phyloP scores from a whole-genome alignment of 2,888 invertebrate genomes.

The Scaptomyza tumidula region DNA sequence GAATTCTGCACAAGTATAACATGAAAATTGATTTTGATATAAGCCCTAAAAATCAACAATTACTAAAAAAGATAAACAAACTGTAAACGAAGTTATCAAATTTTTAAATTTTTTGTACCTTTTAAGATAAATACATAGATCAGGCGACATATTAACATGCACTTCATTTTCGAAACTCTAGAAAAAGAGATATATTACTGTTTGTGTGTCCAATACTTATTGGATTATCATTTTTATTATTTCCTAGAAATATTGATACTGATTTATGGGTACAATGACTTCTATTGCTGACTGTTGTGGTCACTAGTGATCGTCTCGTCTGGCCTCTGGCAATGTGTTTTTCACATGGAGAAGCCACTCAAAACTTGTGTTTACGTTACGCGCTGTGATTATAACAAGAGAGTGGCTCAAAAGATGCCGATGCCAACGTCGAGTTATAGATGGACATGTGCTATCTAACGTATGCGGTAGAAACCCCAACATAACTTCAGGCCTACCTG shows the following conservation, averaged over 20 bases:
- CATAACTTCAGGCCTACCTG: constrained; percentile 22
- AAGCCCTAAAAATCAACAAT: too few species aligned
- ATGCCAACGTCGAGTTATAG: constrained; percentile 26
- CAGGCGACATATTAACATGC: background rate
- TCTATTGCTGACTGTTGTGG: constrained; percentile 45
- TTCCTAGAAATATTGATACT: constrained; percentile 10
- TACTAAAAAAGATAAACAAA: too few species aligned
- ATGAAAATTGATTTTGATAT: too few species aligned
- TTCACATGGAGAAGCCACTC: constrained; percentile 71
- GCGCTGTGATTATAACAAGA: constrained; percentile 75
- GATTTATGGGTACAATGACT: constrained; percentile 44
- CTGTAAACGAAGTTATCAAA: too few species aligned
- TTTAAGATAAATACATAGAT: background rate
- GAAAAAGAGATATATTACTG: background rate
- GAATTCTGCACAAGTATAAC: too few species aligned
- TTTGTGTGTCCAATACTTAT: background rate
- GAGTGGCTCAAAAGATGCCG: constrained; percentile 50
- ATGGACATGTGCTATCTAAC: constrained; percentile 62
- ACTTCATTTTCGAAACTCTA: background rate
- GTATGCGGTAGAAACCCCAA: constrained; percentile 35
- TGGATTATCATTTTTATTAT: background rate
- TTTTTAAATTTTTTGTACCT: too few species aligned
- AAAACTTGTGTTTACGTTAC: constrained; percentile 76
- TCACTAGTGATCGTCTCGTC: constrained; percentile 10
- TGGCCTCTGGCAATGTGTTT: constrained; percentile 51